Evolutionary conservation across 1,140 invertebrate genomes (phyloP), one percentile per base, ranked within the genome.

Genomic region (Nasonia longicornis): DNA sequence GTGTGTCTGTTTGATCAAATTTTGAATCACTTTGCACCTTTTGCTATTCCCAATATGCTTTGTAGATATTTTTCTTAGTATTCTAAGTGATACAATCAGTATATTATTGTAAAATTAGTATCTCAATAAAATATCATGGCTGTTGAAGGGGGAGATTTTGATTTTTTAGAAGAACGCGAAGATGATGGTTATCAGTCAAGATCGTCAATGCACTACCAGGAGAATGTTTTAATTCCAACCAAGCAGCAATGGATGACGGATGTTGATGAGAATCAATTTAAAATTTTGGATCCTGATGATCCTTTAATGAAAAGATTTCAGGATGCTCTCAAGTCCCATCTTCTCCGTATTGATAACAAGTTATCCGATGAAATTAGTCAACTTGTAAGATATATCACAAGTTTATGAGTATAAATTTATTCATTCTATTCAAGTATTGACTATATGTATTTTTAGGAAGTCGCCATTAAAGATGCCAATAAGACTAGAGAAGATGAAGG

Each of bases 281-380:
- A 84, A 48, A 85, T 93, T 72, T 85, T 94, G 31, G 90, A 92
- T 85, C 92, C 94, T 0, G 92, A 95, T 84, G 94, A 95, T 89
- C 93, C 93, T 2, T 88, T 94, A 52, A 91, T 95, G 88, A 87
- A 91, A 74, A 91, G 90, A 84, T 95, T 95, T 85, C 94, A 95
- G 89, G 84, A 91, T 84, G 91, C 93, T 0, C 86, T 95, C 0
- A 92, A 92, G 80, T 87, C 89, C 31, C 93, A 94, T 87, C 89
- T 95, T 2, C 71, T 89, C 29, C 89, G 89, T 31, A 91, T 93
- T n/a, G 90, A 93, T 84, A 86, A 91, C 52, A 90, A 90, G 73
- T 86, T 94, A 14, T 89, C 91, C 66, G 90, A 91, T 83, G 94
- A 95, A 85, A 92, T 94, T 80, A 84, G 87, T 16, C 91, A 94